Conservation (phyloP, 1,140 invertebrate species). For the Drosophila novamexicana region DNA sequence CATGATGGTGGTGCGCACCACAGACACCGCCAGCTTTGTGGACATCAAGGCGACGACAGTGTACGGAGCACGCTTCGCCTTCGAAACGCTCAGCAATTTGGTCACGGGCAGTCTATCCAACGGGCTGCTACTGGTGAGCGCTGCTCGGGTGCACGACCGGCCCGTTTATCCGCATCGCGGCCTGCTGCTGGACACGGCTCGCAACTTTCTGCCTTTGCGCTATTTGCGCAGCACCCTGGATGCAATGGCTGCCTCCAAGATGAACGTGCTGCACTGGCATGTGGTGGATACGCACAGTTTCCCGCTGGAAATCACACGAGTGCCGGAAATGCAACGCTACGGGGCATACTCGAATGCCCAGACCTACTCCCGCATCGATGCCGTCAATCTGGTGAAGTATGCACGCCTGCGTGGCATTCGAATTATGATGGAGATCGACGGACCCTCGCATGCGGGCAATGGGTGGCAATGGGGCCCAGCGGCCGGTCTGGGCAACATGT, state of each 20-base stretch:
- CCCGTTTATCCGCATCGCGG: conserved; percentile 90
- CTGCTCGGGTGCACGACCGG: conserved; percentile 87
- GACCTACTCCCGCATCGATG: conserved; percentile 89
- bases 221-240: conserved; percentile 89
- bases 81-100: conserved; percentile 91
- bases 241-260: conserved; percentile 92
- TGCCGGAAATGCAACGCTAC: conserved; percentile 90
- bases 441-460: conserved; percentile 93
- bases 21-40: conserved; percentile 86
- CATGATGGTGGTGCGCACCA: conserved; percentile 86
- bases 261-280: conserved; percentile 95
- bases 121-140: conserved; percentile 84
- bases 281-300: conserved; percentile 94
- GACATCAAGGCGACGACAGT: conserved; percentile 88
- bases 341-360: conserved; percentile 89
- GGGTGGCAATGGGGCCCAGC: conserved; percentile 92
- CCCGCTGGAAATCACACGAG: conserved; percentile 89
- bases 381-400: conserved; percentile 89
- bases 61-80: conserved; percentile 90
- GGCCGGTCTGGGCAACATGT: conserved; percentile 88
- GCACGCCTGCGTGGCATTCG: conserved; percentile 90
- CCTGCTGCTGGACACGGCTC: conserved; percentile 90
- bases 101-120: conserved; percentile 84
- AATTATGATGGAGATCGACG: conserved; percentile 92
- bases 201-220: conserved; percentile 89